Evolutionary conservation across 2,888 invertebrate species (phyloP), one percentile per base, ranked within the genome.

Genomic region (Pharmacophagus antenor): DNA sequence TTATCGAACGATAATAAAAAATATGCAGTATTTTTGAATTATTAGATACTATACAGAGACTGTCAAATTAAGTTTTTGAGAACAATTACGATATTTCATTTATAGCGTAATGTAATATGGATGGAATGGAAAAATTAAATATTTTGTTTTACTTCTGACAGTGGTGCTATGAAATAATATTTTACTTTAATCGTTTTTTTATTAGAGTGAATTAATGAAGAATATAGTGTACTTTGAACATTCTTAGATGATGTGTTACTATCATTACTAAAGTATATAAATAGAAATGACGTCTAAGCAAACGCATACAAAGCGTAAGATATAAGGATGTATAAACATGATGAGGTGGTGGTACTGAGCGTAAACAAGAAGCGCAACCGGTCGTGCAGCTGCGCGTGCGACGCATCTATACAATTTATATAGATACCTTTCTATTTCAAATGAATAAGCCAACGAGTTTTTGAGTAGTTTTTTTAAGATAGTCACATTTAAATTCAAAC

Each of bases 311-410:
- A 48, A 46, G 18, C 50, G 54, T 62, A 62, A n/a, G 58, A 58
- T 55, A 61, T 52, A 56, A 37, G 31, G 25, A 61, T 61, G 59
- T 63, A 58, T 53, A 70, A 71, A 70, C 71, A 78, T 77, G 77
- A 80, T 77, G 74, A 64, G 70, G 72, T 73, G 70, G 72, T 73
- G 76, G 70, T 72, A 69, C 69, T 70, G 66, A 69, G 76, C 79
- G 82, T 82, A 80, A 82, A 77, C 83, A 78, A 81, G 84, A 81
- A 81, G 79, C 72, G 68, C 68, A 86, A 89, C 89, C 88, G 87
- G 89, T 89, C 79, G 70, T 76, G 86, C 88, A 88, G 89, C 88
- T 89, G 88, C 88, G 84, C 84, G 82, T 79, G 83, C 84, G 73
- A 73, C 58, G 31, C 51, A 21, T 60, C 65, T 59, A 41, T 51